Conservation (phyloP, 1,140 invertebrate genomes). For the Neodiprion fabricii region DNA sequence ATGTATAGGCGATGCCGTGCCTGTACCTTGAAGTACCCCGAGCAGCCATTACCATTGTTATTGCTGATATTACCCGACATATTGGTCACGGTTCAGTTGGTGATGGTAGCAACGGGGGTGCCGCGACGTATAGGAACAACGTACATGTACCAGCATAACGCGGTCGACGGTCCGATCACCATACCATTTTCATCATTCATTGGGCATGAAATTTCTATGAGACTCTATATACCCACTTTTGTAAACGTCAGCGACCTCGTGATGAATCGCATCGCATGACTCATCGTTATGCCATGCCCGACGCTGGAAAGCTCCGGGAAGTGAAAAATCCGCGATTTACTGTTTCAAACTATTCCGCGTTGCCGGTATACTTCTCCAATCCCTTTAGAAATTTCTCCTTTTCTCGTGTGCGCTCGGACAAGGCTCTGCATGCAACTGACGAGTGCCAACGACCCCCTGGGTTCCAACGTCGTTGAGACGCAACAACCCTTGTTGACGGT, state of each 20-base stretch:
- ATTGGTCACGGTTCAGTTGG: too few species aligned
- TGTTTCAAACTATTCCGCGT: too few species aligned
- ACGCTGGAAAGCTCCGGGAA: background rate
- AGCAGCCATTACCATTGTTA: background rate
- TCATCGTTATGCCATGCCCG: background rate
- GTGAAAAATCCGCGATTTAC: background rate
- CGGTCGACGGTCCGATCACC: background rate
- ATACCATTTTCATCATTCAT: background rate
- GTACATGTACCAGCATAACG: background rate
- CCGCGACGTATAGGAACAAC: too few species aligned
- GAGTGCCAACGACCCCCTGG: background rate
- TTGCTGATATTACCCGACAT: background rate
- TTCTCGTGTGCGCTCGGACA: background rate
- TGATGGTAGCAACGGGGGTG: background rate
- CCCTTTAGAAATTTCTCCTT: background rate
- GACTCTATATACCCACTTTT: background rate
- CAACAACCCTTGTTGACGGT: background rate
- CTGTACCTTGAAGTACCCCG: background rate
- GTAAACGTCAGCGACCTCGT: background rate
- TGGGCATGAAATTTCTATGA: conserved; percentile 5
- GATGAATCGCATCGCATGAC: background rate
- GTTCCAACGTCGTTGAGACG: background rate
- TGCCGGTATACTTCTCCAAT: background rate
- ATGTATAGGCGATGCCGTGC: background rate
- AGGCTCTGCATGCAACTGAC: background rate